Base-by-base conservation (phyloP, 2,113 vertebrate species). In the Felis catus region DNA sequence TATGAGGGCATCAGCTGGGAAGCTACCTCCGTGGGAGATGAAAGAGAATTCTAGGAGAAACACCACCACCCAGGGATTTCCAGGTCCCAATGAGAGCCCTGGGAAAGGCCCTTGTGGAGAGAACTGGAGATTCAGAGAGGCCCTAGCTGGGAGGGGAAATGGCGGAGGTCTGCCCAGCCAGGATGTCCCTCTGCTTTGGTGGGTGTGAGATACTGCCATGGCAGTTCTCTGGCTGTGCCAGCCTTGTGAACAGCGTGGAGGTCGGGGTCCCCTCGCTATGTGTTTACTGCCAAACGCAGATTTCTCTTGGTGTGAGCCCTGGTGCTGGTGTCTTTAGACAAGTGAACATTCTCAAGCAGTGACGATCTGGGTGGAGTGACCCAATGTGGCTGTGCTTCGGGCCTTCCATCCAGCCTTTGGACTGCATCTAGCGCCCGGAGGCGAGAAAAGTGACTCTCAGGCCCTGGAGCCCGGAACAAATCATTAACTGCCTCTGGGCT, bases 121-220 rank as follows among this genome's bases (percentile, higher is more conserved):
- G 45, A 86, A 63, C 33, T 11, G 0, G 23, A 0, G 27, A 21
- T 14, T 0, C 5, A 1, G 5, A 79, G n/a, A 0, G 2, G 71
- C 19, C 39, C 25, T 53, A 29, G 27, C 31, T 12, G 0, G 2
- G 21, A 19, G 45, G 12, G 65, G 31, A 19, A 31, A 31, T 4
- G 7, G 41, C 4, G 0, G 41, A 68, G 33, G 33, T 55, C 33
- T 11, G 14, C 1, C 23, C 21, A 14, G 58, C 33, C 29, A 1
- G 27, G 33, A 12, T 3, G 1, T 0, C 63, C 33, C 78, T 51
- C 81, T n/a, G 25, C 0, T 10, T 4, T 0, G 0, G 55, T 10
- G 82, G 4, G 25, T 33, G 21, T 21, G 48, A 95, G 65, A 53
- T 3, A 27, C 31, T 3, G 1, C 25, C 2, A 3, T 1, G 1